These are phyloP conservation scores for Drosophila burlai DNA, from an alignment of 1,140 invertebrate genomes.

Conservation along the genomic window DNA sequence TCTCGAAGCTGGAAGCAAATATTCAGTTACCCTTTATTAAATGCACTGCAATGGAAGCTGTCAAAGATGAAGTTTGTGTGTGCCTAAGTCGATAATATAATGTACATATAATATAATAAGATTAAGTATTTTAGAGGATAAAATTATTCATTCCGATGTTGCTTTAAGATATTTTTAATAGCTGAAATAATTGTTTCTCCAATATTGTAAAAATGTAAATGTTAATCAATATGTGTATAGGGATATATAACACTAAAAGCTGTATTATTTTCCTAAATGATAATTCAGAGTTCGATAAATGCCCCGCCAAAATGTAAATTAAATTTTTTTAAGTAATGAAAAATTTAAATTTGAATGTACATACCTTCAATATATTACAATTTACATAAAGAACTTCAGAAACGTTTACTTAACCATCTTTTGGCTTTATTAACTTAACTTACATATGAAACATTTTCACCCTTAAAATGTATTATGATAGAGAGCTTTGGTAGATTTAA, in stretches of 20 bases:
- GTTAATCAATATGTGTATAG: neutral
- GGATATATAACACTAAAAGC: neutral
- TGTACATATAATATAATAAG: neutral
- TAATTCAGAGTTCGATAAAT: neutral
- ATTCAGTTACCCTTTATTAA: conserved; percentile 1
- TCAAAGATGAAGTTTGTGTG: neutral
- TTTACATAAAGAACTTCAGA: neutral
- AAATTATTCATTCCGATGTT: too few species aligned
- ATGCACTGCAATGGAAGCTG: neutral
- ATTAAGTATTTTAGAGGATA: too few species aligned
- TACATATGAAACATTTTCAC: neutral
- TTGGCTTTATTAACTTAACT: neutral
- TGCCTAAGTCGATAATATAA: neutral
- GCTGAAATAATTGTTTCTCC: too few species aligned
- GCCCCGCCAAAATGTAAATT: neutral
- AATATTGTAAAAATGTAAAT: too few species aligned
- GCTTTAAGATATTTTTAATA: too few species aligned
- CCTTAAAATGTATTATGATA: neutral
- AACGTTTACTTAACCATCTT: neutral
- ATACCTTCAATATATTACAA: neutral
- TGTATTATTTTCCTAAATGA: neutral
- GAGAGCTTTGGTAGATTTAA: neutral
- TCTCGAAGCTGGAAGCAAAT: neutral
- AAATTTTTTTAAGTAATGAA: neutral
- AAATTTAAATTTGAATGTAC: too few species aligned